Percentiles rank a stretch among this genome's conserved stretches.
phyloP scores from a whole-genome alignment of 2,113 vertebrate genomes.

The Amphilophus citrinellus region DNA sequence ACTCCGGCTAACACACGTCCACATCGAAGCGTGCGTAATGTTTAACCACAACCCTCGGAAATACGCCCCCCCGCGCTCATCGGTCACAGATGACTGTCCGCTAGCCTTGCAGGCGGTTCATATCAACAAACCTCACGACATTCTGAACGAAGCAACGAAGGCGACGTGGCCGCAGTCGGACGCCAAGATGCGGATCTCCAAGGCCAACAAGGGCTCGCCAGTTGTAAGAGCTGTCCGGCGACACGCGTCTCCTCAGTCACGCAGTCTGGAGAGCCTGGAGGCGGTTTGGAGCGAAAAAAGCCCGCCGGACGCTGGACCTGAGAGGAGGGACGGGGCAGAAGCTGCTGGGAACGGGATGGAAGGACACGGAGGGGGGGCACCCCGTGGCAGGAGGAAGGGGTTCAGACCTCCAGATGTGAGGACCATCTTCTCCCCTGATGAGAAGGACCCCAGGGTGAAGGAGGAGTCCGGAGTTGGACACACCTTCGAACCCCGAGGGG shows the following conservation, averaged over 20 bases:
- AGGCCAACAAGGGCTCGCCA: constrained; percentile 61
- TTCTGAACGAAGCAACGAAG: constrained; percentile 29
- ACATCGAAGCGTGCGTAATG: constrained; percentile 23
- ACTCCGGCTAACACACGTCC: neutral
- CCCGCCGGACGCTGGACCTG: neutral
- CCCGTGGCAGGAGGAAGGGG: constrained; percentile 67
- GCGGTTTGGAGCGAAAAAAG: constrained; percentile 53
- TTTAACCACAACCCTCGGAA: constrained; percentile 68
- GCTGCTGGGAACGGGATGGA: constrained; percentile 4
- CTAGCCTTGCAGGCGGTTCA: constrained; percentile 30
- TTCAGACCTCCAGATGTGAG: constrained; percentile 82
- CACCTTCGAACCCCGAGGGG: constrained; percentile 58
- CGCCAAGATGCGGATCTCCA: constrained; percentile 67
- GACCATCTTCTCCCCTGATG: constrained; percentile 78
- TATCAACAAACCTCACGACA: neutral
- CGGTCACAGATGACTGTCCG: constrained; percentile 23
- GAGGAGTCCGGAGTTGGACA: constrained; percentile 82
- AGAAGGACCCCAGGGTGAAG: constrained; percentile 77
- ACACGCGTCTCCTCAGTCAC: constrained; percentile 71
- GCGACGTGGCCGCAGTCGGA: constrained; percentile 57
- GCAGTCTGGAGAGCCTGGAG: constrained; percentile 82
- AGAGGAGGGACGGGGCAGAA: constrained; percentile 2
- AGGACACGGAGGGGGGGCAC: constrained; percentile 46
- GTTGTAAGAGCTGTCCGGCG: constrained; percentile 59
- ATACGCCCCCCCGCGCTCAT: constrained; percentile 58